A percentile compares a stretch with the other conserved stretches of the same genome.
phyloP scores from a whole-genome alignment of 2,888 invertebrate genomes.

The Lepetodrilus schrolli region DNA sequence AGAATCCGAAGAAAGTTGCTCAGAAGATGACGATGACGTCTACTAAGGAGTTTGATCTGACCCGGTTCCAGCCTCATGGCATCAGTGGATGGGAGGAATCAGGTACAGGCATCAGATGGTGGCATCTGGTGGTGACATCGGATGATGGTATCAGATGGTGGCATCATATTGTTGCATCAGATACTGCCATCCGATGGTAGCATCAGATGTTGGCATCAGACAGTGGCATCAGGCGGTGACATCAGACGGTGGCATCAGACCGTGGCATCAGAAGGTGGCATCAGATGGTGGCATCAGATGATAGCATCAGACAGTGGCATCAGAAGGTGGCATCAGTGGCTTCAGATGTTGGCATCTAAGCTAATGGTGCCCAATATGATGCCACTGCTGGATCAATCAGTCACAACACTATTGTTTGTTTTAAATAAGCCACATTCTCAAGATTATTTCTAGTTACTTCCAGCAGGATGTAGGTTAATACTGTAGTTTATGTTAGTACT shows the following conservation, averaged over 20 bases:
- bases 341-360: too few relatives aligned
- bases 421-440: too few relatives aligned
- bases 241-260: background rate
- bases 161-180: background rate
- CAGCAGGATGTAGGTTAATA: too few relatives aligned
- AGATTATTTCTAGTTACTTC: too few relatives aligned
- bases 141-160: background rate
- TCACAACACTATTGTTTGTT: too few relatives aligned
- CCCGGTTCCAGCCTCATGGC: background rate
- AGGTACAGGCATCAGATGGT: background rate
- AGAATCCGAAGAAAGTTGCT: background rate
- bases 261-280: background rate
- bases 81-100: background rate
- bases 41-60: background rate
- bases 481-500: too few relatives aligned
- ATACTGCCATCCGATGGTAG: background rate
- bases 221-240: background rate
- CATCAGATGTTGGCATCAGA: background rate
- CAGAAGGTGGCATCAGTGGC: background rate
- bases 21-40: background rate
- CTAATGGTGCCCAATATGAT: too few relatives aligned
- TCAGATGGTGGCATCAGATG: background rate
- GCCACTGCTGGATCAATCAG: too few relatives aligned
- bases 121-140: background rate
- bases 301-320: background rate